Evolutionary conservation across 2,797 vertebrate genomes (phyloP).

Genomic region (Eleutherodactylus coqui): DNA sequence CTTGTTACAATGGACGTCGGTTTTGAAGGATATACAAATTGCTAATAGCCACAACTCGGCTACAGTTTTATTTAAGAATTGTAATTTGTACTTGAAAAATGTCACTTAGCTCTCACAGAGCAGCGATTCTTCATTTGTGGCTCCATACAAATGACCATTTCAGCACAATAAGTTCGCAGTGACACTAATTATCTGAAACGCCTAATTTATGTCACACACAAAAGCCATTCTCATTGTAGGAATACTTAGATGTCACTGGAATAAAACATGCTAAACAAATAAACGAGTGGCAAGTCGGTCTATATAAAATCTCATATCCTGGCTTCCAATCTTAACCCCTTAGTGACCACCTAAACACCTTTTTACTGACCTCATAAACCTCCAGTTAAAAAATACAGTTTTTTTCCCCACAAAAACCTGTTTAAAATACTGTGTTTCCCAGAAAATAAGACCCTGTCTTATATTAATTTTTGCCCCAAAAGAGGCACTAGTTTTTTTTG

Average conservation of each 20-base stretch:
- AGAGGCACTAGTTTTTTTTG: too few relatives aligned
- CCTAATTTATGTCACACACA: neutral
- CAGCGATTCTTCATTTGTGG: neutral
- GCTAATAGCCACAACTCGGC: neutral
- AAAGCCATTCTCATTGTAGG: neutral
- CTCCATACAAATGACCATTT: neutral
- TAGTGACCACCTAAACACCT: too few relatives aligned
- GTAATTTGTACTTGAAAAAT: neutral
- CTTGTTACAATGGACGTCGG: constrained; percentile 25
- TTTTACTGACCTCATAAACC: too few relatives aligned
- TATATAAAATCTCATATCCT: too few relatives aligned
- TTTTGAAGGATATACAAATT: constrained; percentile 2
- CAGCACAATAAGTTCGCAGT: neutral
- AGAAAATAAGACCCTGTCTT: too few relatives aligned
- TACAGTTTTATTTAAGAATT: neutral
- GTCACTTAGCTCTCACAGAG: constrained; percentile 7
- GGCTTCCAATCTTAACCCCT: too few relatives aligned
- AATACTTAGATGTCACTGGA: neutral
- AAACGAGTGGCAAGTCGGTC: neutral
- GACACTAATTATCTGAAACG: neutral
- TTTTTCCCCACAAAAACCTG: too few relatives aligned
- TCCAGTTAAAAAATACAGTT: too few relatives aligned
- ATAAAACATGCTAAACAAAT: neutral
- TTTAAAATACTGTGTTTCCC: too few relatives aligned
- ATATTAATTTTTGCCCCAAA: too few relatives aligned